phyloP scores from a whole-genome alignment of 2,888 invertebrate genomes.

The Phortica magna region DNA sequence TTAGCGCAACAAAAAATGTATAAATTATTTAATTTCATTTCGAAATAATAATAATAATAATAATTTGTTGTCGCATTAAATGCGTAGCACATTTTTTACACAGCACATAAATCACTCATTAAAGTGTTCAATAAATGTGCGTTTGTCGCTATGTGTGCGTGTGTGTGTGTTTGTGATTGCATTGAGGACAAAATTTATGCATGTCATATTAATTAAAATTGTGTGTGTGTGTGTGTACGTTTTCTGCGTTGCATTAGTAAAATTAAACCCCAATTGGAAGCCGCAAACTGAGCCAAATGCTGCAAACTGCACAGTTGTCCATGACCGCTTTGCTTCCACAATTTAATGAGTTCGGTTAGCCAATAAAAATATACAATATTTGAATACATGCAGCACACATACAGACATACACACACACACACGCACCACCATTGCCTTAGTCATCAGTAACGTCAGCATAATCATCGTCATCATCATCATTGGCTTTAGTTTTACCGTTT shows the following conservation, averaged over 20 bases:
- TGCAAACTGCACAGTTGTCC: slow-evolving; percentile 33
- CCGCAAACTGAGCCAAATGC: slow-evolving; percentile 58
- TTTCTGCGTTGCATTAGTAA: slow-evolving; percentile 66
- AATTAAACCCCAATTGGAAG: slow-evolving; percentile 63
- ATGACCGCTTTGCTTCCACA: slow-evolving; percentile 44
- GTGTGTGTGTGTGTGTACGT: slow-evolving; percentile 34
- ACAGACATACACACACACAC: slow-evolving; percentile 22
- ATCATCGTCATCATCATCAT: neutral
- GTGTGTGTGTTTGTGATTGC: neutral
- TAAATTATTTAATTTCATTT: slow-evolving; percentile 26
- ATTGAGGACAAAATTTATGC: slow-evolving; percentile 57
- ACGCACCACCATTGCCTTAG: slow-evolving; percentile 19
- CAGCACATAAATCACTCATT: slow-evolving; percentile 69
- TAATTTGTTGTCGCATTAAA: slow-evolving; percentile 8
- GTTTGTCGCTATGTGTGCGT: neutral
- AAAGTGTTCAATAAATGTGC: slow-evolving; percentile 58
- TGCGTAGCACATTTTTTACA: slow-evolving; percentile 27
- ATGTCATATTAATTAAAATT: slow-evolving; percentile 70
- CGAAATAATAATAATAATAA: neutral
- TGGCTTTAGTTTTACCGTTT: no score
- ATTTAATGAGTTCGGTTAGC: slow-evolving; percentile 60
- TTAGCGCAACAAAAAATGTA: neutral
- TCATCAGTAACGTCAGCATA: slow-evolving; percentile 26
- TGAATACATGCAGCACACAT: slow-evolving; percentile 25
- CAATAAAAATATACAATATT: slow-evolving; percentile 30